Conservation (phyloP, 2,113 vertebrate species). For the Cheilinus undulatus region DNA sequence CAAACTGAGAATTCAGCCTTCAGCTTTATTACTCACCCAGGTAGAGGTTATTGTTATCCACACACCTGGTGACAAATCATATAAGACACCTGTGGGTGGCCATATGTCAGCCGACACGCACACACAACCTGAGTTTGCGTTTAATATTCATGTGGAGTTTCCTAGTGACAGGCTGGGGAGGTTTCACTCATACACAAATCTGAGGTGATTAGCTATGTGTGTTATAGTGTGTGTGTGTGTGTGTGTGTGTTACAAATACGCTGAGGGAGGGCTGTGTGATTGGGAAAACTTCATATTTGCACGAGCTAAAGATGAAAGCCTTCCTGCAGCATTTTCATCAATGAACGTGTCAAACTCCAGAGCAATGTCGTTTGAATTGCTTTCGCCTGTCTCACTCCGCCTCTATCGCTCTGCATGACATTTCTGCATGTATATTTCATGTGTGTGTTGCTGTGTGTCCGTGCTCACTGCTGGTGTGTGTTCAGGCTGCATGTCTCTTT, state of each 20-base stretch:
- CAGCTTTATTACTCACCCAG: constrained; percentile 27
- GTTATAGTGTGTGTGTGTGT: constrained; percentile 1
- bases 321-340: constrained; percentile 31
- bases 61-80: constrained; percentile 37
- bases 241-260: neutral
- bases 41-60: constrained; percentile 24
- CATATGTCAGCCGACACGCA: constrained; percentile 11
- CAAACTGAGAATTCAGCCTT: neutral
- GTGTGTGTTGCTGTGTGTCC: neutral
- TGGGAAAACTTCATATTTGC: constrained; percentile 44
- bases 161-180: constrained; percentile 25
- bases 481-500: constrained; percentile 16
- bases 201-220: constrained; percentile 45
- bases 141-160: constrained; percentile 44
- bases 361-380: neutral
- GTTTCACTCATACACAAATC: constrained; percentile 47
- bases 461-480: constrained; percentile 6
- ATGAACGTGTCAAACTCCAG: constrained; percentile 3
- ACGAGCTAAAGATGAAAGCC: constrained; percentile 39
- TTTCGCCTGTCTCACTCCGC: neutral
- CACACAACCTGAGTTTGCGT: constrained; percentile 15
- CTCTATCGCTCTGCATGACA: neutral
- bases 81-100: constrained; percentile 32
- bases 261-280: constrained; percentile 6
- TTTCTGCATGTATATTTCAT: constrained; percentile 38